A percentile compares a stretch with the other conserved stretches of the same genome.
Evolutionary conservation across 2,113 vertebrate genomes (phyloP).

Genomic region (Campylomormyrus tamandua): DNA sequence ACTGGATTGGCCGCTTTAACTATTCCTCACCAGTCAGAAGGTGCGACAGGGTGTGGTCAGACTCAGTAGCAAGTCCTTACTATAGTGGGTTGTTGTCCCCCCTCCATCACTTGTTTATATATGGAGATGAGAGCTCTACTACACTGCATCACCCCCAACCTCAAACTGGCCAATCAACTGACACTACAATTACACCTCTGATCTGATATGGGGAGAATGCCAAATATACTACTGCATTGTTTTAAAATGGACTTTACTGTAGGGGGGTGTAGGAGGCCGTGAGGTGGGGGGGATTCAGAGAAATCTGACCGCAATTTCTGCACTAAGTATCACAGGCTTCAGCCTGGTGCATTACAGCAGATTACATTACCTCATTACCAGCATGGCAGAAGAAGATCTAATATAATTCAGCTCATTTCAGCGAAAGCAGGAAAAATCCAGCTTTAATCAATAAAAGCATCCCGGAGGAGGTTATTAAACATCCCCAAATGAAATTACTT

Average conservation of each 20-base stretch:
- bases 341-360: neutral
- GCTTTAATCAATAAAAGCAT: conserved; percentile 6
- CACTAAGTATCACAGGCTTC: neutral
- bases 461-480: neutral
- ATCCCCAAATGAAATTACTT: conserved; percentile 7
- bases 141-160: neutral
- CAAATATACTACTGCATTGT: neutral
- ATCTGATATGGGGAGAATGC: neutral
- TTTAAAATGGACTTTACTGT: neutral
- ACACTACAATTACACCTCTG: neutral
- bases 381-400: neutral
- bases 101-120: neutral
- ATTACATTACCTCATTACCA: conserved; percentile 8
- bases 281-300: neutral
- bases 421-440: neutral
- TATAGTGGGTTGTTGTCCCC: neutral
- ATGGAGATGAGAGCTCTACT: neutral
- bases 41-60: neutral
- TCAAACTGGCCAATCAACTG: neutral
- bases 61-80: neutral
- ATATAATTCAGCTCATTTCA: conserved; percentile 6
- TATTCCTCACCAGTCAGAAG: neutral
- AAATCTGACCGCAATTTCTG: neutral
- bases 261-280: neutral
- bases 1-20: neutral